These are phyloP conservation scores for Melanotaenia trifasciata DNA, from an alignment of 2,797 vertebrate genomes.

Conservation along the genomic window DNA sequence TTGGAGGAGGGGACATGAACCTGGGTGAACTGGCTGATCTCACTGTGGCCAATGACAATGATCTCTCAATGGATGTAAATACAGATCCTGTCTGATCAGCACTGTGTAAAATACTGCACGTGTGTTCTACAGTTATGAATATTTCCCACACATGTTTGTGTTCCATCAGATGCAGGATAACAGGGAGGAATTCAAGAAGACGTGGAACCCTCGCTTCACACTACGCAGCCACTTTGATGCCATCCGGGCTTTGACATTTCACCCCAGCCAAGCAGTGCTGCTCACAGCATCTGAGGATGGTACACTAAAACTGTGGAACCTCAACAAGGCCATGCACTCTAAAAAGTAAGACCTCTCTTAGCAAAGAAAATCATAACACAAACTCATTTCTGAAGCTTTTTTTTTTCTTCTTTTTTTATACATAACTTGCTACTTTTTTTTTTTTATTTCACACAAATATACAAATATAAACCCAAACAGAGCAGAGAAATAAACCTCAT, in stretches of 20 bases:
- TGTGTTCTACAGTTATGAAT: not conserved
- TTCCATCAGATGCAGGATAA: constrained; percentile 86
- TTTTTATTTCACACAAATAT: not conserved
- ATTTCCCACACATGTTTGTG: not conserved
- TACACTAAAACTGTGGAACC: constrained; percentile 93
- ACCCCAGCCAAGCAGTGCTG: constrained; percentile 88
- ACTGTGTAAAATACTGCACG: not conserved
- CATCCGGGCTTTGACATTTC: constrained; percentile 90
- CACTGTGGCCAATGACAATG: constrained; percentile 93
- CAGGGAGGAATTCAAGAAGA: constrained; percentile 91
- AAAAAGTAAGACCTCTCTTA: constrained; percentile 85
- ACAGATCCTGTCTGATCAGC: constrained; percentile 12
- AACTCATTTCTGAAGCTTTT: not conserved
- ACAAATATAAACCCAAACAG: not conserved
- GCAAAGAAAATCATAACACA: not conserved
- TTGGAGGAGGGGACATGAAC: constrained; percentile 91
- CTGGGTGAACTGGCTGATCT: constrained; percentile 93
- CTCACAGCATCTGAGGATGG: constrained; percentile 91
- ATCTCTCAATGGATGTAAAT: constrained; percentile 91
- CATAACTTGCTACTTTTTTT: not conserved
- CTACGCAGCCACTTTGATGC: constrained; percentile 93
- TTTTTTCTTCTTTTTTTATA: not conserved
- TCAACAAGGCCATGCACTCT: constrained; percentile 90
- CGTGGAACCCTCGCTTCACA: constrained; percentile 93
- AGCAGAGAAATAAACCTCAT: not conserved